Evolutionary conservation across 2,113 vertebrate genomes (phyloP).

Genomic region (Rhineura floridana): DNA sequence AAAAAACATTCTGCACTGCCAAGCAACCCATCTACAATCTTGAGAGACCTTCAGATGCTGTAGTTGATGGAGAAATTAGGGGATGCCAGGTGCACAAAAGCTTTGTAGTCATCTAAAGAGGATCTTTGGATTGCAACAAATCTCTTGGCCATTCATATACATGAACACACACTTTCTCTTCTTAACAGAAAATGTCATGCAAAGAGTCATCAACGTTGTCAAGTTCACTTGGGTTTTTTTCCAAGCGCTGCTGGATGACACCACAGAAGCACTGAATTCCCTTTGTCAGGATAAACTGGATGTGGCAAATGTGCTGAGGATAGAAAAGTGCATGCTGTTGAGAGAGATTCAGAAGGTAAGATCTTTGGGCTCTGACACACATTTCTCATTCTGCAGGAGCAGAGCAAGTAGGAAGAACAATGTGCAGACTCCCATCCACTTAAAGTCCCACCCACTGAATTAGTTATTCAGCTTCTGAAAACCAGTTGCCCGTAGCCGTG

Average conservation of each 20-base stretch:
- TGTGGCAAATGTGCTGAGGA: constrained; percentile 73
- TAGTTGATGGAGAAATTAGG: neutral
- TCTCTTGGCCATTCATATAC: neutral
- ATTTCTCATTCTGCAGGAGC: neutral
- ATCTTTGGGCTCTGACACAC: neutral
- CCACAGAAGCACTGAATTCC: constrained; percentile 59
- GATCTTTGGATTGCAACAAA: neutral
- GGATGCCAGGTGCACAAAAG: neutral
- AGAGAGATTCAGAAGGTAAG: constrained; percentile 74
- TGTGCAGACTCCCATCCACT: neutral
- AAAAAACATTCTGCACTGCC: neutral
- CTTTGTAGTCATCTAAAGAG: neutral
- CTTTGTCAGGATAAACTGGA: constrained; percentile 72
- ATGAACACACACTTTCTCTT: too few species aligned
- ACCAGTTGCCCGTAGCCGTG: too few species aligned
- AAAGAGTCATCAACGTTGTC: constrained; percentile 62
- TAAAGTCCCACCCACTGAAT: neutral
- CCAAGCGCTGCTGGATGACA: constrained; percentile 69
- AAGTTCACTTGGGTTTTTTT: constrained; percentile 72
- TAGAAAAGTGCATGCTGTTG: constrained; percentile 65
- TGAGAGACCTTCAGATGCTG: neutral
- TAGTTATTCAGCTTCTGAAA: neutral
- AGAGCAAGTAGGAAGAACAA: neutral
- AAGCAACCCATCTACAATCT: neutral
- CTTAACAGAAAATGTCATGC: constrained; percentile 66